phyloP scores from a whole-genome alignment of 1,140 invertebrate genomes.

The Phocides pigmalion region DNA sequence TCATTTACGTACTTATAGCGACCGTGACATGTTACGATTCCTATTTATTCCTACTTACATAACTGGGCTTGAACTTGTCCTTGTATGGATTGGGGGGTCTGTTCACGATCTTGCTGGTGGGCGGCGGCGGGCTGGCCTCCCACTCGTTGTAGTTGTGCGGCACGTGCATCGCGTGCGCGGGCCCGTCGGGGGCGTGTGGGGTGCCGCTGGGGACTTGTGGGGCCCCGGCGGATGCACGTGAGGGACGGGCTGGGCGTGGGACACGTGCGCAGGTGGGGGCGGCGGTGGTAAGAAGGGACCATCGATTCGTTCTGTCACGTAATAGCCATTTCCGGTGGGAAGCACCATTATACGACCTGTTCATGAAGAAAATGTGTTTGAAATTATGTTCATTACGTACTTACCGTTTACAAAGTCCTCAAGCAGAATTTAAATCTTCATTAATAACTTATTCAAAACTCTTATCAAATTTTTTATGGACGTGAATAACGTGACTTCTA shows the following conservation, averaged over 20 bases:
- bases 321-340: conserved; percentile 72
- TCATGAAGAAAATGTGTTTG: no score
- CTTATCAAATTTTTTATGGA: no score
- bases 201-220: conserved; percentile 35
- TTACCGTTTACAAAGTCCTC: not conserved
- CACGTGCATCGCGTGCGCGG: conserved; percentile 30
- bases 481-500: no score
- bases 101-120: conserved; percentile 67
- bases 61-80: conserved; percentile 69
- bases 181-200: conserved; percentile 8
- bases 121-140: conserved; percentile 50
- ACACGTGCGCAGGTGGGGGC: conserved; percentile 26
- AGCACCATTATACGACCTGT: conserved; percentile 73
- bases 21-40: no score
- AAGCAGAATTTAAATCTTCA: no score
- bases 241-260: conserved; percentile 26
- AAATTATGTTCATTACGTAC: not conserved
- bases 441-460: no score
- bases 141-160: conserved; percentile 61
- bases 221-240: conserved; percentile 21
- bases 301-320: conserved; percentile 75
- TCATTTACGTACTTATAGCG: no score
- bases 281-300: conserved; percentile 49
- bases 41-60: conserved; percentile 52
- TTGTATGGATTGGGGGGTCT: conserved; percentile 65